Base-by-base conservation (phyloP, 2,797 vertebrate genomes). In the Chloroceryle amazona region DNA sequence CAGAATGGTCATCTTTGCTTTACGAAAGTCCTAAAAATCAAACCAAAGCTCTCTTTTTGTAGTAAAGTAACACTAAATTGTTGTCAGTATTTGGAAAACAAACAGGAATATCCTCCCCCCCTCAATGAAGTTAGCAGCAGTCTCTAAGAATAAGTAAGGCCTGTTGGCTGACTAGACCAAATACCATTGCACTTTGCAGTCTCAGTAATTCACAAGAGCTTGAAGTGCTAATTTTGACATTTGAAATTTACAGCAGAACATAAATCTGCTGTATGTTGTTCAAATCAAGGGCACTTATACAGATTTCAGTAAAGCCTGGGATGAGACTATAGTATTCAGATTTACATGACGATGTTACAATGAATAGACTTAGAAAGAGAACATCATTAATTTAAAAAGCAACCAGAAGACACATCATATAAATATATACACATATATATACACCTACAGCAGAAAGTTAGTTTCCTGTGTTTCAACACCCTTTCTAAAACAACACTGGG, bases 161-260 rank as follows among this genome's bases (percentile, higher is more conserved):
- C 87, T 35, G 28, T 81, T 74, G 68, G 79, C 76, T 91, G 58
- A 76, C 26, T 75, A n/a, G 46, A 86, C 68, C 82, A 86, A 81
- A 94, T 81, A 79, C 66, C 66, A 37, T 68, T 81, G 75, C 17
- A 14, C 70, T 67, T 72, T 78, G 85, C 82, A 89, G 35, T 90
- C 51, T 71, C 76, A 79, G 55, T 75, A 73, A 88, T 70, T 91
- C 70, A 76, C 33, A 61, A 54, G 74, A 85, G 90, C 28, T 61
- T 79, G 42, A 86, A 94, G 61, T 78, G 66, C 57, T 83, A 95
- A 95, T 94, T 76, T 85, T 95, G 68, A 61, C 47, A 46, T 95
- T 83, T 86, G 63, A 90, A 95, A 95, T 90, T 65, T 94, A 88
- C 47, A 72, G 76, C 54, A 76, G 85, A 86, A 94, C 90, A 95